Percentiles rank a stretch among this genome's conserved stretches.
phyloP scores from a whole-genome alignment of 2,113 vertebrate species.

The Seriola dumerili region DNA sequence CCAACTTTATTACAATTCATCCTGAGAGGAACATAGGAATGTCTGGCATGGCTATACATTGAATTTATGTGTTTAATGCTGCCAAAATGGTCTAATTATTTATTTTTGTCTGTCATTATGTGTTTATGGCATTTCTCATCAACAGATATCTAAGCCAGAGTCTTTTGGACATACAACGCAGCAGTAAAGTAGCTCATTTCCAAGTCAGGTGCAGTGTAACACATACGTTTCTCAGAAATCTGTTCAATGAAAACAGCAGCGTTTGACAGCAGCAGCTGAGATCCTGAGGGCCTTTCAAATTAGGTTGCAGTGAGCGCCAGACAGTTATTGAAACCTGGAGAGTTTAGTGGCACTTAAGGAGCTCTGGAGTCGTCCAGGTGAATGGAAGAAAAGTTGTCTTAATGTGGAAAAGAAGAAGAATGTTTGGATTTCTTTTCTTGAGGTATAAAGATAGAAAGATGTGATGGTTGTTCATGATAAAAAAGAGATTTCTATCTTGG shows the following conservation, averaged over 20 bases:
- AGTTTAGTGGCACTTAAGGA: slow-evolving; percentile 68
- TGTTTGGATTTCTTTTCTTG: slow-evolving; percentile 59
- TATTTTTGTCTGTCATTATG: slow-evolving; percentile 21
- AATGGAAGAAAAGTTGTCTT: slow-evolving; percentile 65
- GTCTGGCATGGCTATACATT: background rate
- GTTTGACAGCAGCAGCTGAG: slow-evolving; percentile 64
- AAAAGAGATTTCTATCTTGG: slow-evolving; percentile 45
- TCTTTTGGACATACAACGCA: slow-evolving; percentile 32
- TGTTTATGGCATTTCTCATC: slow-evolving; percentile 28
- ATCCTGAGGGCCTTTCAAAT: slow-evolving; percentile 63
- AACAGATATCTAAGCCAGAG: slow-evolving; percentile 27
- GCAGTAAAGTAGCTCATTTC: slow-evolving; percentile 49
- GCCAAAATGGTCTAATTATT: slow-evolving; percentile 24
- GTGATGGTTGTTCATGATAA: slow-evolving; percentile 41
- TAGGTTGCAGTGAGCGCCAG: slow-evolving; percentile 69
- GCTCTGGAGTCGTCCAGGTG: slow-evolving; percentile 64
- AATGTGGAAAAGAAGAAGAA: slow-evolving; percentile 65
- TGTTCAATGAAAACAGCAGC: slow-evolving; percentile 75
- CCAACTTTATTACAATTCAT: background rate
- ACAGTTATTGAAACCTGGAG: slow-evolving; percentile 79
- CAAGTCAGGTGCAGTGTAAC: slow-evolving; percentile 58
- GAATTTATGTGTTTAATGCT: slow-evolving; percentile 5
- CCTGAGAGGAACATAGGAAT: background rate
- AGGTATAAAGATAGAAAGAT: slow-evolving; percentile 39
- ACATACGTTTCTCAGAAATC: slow-evolving; percentile 61